Evolutionary conservation across 1,140 invertebrate species (phyloP).

Genomic region (Saccostrea glomerata): DNA sequence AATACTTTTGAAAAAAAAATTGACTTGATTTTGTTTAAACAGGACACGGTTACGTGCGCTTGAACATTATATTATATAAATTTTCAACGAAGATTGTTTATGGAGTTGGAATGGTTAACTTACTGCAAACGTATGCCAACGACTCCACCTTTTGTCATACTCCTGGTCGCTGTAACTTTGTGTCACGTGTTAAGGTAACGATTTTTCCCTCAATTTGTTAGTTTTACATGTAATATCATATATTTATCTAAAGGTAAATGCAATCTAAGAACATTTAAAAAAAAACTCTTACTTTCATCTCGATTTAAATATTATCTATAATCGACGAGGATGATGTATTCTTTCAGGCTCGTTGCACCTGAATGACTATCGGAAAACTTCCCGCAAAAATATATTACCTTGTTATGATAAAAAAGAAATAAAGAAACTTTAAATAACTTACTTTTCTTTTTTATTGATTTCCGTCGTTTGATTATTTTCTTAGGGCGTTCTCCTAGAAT

Average conservation of each 20-base stretch:
- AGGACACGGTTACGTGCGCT: too few relatives aligned
- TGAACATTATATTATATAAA: too few relatives aligned
- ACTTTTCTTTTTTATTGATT: not conserved
- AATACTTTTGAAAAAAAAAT: too few relatives aligned
- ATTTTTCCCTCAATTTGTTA: not conserved
- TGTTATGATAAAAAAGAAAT: not conserved
- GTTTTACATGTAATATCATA: not conserved
- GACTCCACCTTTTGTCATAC: not conserved
- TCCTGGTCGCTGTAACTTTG: not conserved
- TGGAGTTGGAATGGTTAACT: not conserved
- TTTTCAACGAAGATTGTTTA: too few relatives aligned
- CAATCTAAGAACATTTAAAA: not conserved
- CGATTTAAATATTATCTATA: not conserved
- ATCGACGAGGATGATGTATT: not conserved
- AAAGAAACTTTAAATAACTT: not conserved
- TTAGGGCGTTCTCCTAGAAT: not conserved
- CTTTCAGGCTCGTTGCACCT: not conserved
- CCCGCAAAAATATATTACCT: not conserved
- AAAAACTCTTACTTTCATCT: conserved; percentile 2
- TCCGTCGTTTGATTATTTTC: not conserved
- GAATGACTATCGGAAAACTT: not conserved
- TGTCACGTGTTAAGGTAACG: conserved; percentile 2
- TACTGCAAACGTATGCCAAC: not conserved
- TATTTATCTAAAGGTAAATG: not conserved
- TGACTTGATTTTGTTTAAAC: too few relatives aligned